Evolutionary conservation across 2,888 invertebrate genomes (phyloP), one percentile per base, ranked within the genome.

Genomic region (Eupithecia pulchellata): DNA sequence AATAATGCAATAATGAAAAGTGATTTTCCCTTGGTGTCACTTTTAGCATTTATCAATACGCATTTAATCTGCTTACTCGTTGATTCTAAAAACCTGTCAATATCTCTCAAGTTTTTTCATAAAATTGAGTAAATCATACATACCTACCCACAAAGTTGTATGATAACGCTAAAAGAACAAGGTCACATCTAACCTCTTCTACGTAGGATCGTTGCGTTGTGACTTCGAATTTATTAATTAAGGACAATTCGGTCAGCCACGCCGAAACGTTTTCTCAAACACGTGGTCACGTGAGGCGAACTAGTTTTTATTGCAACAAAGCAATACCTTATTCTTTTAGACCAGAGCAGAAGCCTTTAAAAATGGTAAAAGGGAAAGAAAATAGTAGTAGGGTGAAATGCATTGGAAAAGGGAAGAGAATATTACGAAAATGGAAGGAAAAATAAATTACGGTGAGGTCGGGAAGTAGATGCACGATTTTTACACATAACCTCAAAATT

Each of bases 181-280:
- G 57, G 17, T 20, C 29, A 57, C 52, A 29, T 29, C 29, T 47
- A 47, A 47, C 20, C 20, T 20, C 8, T 20, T 47, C 42, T 47
- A 47, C 42, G 42, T 20, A 11, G 32, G n/a, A 34, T n/a, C n/a
- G 4, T 32, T 34, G n/a, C n/a, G 4, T 32, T 34, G n/a, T 29
- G 60, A 60, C 34, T 34, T n/a, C 32, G 20, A 60, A 60, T 60
- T 60, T 60, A 32, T 30, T 11, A 60, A 60, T 32, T 32, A 60
- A 60, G 60, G 60, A 34, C 60, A 60, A 60, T 34, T 34, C 34
- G 25, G 20, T 57, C 57, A 2, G 6, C 29, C 14, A 11, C 13
- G 61, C 61, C 60, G 30, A 17, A 17, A 60, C 34, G 61, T 36
- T 61, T 32, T 61, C 34, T 61, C 25, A 61, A 61, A 36, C 61